Conservation (phyloP, 2,888 invertebrate species). For the Rotaria magnacalcarata region DNA sequence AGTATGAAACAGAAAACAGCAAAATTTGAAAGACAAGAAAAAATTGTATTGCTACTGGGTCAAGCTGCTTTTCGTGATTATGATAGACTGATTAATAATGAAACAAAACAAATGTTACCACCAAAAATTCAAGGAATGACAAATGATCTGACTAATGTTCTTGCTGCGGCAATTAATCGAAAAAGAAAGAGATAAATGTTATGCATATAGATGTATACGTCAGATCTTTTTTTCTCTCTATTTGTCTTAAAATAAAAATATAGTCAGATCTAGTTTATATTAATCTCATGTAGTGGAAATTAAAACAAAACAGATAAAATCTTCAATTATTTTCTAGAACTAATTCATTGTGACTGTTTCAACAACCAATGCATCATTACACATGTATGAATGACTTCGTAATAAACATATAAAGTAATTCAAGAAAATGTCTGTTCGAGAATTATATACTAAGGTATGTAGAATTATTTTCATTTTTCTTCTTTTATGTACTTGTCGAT, state of each 20-base stretch:
- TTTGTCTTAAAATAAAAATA: background rate
- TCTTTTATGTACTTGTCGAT: background rate
- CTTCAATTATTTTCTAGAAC: background rate
- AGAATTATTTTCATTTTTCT: background rate
- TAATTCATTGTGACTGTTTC: background rate
- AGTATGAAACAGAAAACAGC: constrained; percentile 1
- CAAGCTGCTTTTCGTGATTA: constrained; percentile 23
- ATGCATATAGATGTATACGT: background rate
- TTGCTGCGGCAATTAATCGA: background rate
- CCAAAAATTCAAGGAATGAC: background rate
- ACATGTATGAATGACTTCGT: background rate
- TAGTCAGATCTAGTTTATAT: background rate
- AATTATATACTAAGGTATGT: constrained; percentile 1
- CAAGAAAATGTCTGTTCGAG: background rate
- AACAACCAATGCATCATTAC: background rate
- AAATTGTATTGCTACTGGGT: background rate
- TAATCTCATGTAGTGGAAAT: background rate
- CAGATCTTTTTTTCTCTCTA: background rate
- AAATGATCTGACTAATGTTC: background rate
- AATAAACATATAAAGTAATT: background rate
- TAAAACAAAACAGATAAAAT: background rate
- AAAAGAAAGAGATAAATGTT: background rate
- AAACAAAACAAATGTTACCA: constrained; percentile 26
- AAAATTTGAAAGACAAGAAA: constrained; percentile 13
- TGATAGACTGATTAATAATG: constrained; percentile 28